phyloP scores from a whole-genome alignment of 2,888 invertebrate species.

The Chirona hameri region DNA sequence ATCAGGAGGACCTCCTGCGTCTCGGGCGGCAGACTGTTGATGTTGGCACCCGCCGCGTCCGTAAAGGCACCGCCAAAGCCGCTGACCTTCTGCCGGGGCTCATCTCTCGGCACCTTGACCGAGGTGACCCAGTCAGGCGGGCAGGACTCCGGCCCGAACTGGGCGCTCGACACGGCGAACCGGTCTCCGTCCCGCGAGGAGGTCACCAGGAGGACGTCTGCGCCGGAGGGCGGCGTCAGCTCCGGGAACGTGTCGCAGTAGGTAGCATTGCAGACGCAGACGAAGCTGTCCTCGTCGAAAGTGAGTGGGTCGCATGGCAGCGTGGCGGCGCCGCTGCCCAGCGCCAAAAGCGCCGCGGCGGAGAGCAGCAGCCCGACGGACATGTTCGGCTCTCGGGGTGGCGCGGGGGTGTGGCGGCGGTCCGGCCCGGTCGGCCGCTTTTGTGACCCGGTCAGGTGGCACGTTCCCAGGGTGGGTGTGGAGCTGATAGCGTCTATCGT shows the following conservation, averaged over 20 bases:
- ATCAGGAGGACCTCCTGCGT: slow-evolving; percentile 34
- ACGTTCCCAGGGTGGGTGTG: no score
- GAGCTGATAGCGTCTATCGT: no score
- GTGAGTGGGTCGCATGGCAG: slow-evolving; percentile 41
- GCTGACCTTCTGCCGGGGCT: slow-evolving; percentile 59
- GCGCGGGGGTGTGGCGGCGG: neutral
- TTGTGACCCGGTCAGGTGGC: no score
- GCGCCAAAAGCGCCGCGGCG: neutral
- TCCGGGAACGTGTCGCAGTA: slow-evolving; percentile 43
- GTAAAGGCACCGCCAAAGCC: slow-evolving; percentile 90
- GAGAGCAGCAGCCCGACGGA: neutral
- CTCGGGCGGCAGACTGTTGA: slow-evolving; percentile 44
- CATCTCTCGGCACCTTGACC: slow-evolving; percentile 4
- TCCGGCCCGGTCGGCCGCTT: no score
- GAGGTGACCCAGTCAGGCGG: no score
- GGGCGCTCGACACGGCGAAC: slow-evolving; percentile 24
- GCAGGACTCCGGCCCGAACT: neutral
- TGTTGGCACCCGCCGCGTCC: slow-evolving; percentile 64
- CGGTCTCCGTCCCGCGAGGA: slow-evolving; percentile 35
- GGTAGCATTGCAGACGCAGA: slow-evolving; percentile 46
- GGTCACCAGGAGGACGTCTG: slow-evolving; percentile 33
- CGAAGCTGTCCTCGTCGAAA: slow-evolving; percentile 43
- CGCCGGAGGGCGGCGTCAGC: slow-evolving; percentile 13
- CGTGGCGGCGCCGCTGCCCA: neutral
- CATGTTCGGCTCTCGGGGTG: neutral